Percentiles rank a stretch among this genome's conserved stretches.
These are phyloP conservation scores for Urophycis tenuis DNA, from an alignment of 2,797 vertebrate species.

Conservation along the genomic window DNA sequence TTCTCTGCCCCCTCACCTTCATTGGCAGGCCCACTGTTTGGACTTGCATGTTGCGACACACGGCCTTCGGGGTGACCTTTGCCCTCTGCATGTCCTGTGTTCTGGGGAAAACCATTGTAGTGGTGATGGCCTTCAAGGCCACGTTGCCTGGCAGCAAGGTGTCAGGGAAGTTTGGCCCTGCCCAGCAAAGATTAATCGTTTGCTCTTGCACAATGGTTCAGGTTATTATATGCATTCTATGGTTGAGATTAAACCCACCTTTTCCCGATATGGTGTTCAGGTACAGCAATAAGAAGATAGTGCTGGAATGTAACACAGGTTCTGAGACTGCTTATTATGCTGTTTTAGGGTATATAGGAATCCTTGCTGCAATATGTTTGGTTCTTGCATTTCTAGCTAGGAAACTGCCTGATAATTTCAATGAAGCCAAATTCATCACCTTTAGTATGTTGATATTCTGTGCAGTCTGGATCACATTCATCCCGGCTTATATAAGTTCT, in stretches of 20 bases:
- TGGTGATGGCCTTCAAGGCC: slow-evolving; percentile 68
- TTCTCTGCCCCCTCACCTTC: slow-evolving; percentile 70
- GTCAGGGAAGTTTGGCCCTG: slow-evolving; percentile 55
- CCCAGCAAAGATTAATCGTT: slow-evolving; percentile 65
- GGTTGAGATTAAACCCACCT: slow-evolving; percentile 65
- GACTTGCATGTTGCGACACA: slow-evolving; percentile 69
- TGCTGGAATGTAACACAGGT: slow-evolving; percentile 69
- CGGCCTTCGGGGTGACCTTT: slow-evolving; percentile 68
- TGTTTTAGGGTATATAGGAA: slow-evolving; percentile 68
- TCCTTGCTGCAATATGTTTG: slow-evolving; percentile 63
- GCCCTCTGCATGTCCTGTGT: slow-evolving; percentile 71
- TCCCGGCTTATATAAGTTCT: slow-evolving; percentile 70
- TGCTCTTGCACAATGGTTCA: slow-evolving; percentile 64
- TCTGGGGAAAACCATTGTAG: slow-evolving; percentile 70
- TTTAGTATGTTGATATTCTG: slow-evolving; percentile 74
- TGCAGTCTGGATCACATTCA: slow-evolving; percentile 71
- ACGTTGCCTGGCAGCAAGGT: slow-evolving; percentile 57
- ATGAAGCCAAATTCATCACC: slow-evolving; percentile 69
- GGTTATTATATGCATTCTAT: slow-evolving; percentile 62
- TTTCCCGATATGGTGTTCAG: slow-evolving; percentile 61
- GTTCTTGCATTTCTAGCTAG: slow-evolving; percentile 68
- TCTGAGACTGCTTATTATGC: slow-evolving; percentile 65
- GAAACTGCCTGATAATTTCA: slow-evolving; percentile 71
- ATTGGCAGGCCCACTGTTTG: slow-evolving; percentile 61
- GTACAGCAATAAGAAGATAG: slow-evolving; percentile 60